These are phyloP conservation scores for Panagrolaimus sp. DNA, from an alignment of 1,140 invertebrate species.

Conservation along the genomic window DNA sequence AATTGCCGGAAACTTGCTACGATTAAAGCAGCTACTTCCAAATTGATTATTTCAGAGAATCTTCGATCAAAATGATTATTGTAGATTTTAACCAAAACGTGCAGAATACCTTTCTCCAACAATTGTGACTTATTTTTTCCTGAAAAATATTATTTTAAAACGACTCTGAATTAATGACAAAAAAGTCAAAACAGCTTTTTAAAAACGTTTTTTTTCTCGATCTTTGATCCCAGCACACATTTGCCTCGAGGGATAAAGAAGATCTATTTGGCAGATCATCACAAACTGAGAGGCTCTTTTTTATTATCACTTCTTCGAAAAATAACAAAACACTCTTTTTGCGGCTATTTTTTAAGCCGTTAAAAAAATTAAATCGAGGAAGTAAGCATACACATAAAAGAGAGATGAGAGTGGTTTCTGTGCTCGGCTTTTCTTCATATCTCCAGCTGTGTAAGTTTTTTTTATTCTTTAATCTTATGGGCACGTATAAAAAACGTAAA, in stretches of 20 bases:
- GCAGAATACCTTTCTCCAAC: constrained; percentile 25
- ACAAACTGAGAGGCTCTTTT: not conserved
- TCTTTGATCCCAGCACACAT: not conserved
- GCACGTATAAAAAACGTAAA: no score
- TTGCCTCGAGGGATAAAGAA: no score
- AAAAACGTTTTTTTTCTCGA: no score
- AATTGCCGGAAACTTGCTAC: constrained; percentile 29
- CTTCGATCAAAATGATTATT: constrained; percentile 31
- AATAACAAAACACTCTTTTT: no score
- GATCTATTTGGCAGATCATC: not conserved
- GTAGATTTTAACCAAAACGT: constrained; percentile 35
- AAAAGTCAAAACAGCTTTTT: not conserved
- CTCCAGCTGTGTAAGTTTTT: no score
- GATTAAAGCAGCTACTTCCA: constrained; percentile 28
- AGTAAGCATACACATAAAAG: no score
- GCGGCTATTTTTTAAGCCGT: no score
- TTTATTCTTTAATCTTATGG: no score
- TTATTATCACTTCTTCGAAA: not conserved
- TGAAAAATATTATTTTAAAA: constrained; percentile 11
- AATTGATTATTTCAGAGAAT: constrained; percentile 18
- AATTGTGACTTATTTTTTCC: constrained; percentile 28
- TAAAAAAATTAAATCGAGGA: no score
- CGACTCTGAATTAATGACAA: not conserved
- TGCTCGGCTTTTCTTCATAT: no score
- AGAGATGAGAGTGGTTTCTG: no score